Conservation (phyloP, 2,797 vertebrate genomes). For the Malacoctenus gilli region DNA sequence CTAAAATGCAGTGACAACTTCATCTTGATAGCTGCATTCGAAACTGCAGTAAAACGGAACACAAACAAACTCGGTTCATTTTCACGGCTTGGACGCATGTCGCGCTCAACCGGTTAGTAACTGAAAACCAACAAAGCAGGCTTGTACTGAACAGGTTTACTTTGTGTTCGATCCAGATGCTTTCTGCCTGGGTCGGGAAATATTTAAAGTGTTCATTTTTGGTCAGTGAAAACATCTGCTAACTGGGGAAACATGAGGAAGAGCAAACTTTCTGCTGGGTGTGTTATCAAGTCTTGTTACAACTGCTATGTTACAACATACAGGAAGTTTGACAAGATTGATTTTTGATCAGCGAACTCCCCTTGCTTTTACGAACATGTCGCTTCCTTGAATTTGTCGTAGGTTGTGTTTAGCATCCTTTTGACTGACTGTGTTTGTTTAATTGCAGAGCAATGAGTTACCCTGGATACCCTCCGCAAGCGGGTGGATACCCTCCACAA, state of each 20-base stretch:
- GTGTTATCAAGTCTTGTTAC: conserved; percentile 7
- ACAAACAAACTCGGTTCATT: neutral
- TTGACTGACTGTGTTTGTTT: conserved; percentile 23
- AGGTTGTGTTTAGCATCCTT: neutral
- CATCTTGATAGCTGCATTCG: neutral
- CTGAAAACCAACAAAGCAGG: neutral
- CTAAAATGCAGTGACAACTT: conserved; percentile 9
- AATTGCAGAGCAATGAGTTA: conserved; percentile 87
- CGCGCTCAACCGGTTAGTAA: no score
- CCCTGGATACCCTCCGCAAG: conserved; percentile 84
- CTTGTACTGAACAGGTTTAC: neutral
- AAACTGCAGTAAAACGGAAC: neutral
- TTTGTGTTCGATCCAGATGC: neutral
- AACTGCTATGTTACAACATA: neutral
- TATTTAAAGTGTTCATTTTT: conserved; percentile 1
- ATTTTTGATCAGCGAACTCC: no score
- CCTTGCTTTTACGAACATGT: no score
- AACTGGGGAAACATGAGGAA: neutral
- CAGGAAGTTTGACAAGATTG: neutral
- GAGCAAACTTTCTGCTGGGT: neutral
- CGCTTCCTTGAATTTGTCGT: no score
- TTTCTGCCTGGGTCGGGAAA: neutral
- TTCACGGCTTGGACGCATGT: no score
- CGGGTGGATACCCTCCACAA: conserved; percentile 69
- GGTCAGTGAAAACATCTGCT: neutral